A percentile compares a stretch with the other conserved stretches of the same genome.
These are phyloP conservation scores for Saxidomus purpurata DNA, from an alignment of 1,140 invertebrate species.

Conservation along the genomic window DNA sequence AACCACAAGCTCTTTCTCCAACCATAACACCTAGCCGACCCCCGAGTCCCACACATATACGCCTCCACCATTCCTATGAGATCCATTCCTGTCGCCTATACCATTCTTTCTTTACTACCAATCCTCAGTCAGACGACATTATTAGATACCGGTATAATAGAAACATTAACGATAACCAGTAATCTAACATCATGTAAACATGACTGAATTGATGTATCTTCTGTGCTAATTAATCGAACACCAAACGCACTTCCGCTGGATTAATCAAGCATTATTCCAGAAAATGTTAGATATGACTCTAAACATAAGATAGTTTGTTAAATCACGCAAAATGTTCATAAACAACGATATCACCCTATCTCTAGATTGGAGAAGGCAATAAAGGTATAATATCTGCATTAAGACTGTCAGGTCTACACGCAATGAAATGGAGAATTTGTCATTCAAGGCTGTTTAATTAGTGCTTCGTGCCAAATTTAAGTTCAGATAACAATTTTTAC, in stretches of 20 bases:
- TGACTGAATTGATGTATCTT: neutral
- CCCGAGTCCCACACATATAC: too few species aligned
- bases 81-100: too few species aligned
- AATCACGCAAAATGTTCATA: slow-evolving; percentile 1
- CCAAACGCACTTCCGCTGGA: neutral
- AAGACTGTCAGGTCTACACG: too few species aligned
- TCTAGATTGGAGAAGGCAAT: neutral
- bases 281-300: slow-evolving; percentile 9
- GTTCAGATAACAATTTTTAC: too few species aligned
- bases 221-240: neutral
- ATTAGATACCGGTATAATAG: too few species aligned
- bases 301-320: neutral
- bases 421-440: neutral
- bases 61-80: too few species aligned
- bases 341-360: neutral
- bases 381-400: too few species aligned
- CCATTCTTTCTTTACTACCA: too few species aligned
- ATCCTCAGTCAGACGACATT: too few species aligned
- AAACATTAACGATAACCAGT: neutral
- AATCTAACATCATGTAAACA: neutral
- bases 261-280: slow-evolving; percentile 20
- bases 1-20: too few species aligned
- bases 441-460: neutral
- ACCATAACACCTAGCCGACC: too few species aligned
- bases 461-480: neutral